phyloP scores from a whole-genome alignment of 2,888 invertebrate genomes.

The Agrochola lychnidis region DNA sequence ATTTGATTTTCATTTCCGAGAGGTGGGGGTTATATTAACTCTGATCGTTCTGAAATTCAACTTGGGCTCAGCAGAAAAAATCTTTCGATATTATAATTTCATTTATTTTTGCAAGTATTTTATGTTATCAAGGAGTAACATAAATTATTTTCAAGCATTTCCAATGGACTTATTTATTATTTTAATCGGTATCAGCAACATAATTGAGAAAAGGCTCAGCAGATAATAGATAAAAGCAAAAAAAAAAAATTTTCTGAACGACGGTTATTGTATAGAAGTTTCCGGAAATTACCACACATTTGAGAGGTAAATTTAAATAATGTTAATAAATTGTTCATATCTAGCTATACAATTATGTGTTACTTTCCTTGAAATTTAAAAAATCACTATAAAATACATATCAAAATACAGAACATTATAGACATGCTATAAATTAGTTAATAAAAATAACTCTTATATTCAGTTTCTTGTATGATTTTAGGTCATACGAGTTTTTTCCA shows the following conservation, averaged over 20 bases:
- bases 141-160: too few relatives aligned
- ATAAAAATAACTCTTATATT: too few relatives aligned
- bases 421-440: too few relatives aligned
- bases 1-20: not conserved
- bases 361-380: not conserved
- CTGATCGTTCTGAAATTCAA: slow-evolving; percentile 43
- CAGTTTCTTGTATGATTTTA: not conserved
- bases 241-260: slow-evolving; percentile 53
- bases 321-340: not conserved
- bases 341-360: not conserved
- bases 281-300: slow-evolving; percentile 74
- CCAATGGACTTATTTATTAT: not conserved
- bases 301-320: slow-evolving; percentile 57
- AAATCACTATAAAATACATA: too few relatives aligned
- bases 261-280: slow-evolving; percentile 60
- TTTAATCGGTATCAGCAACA: not conserved
- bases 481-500: not conserved
- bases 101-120: not conserved
- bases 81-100: not conserved
- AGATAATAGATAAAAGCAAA: too few relatives aligned
- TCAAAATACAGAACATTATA: not conserved
- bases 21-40: slow-evolving; percentile 10
- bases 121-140: too few relatives aligned
- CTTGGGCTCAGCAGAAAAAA: not conserved
- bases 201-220: too few relatives aligned